A percentile compares a stretch with the other conserved stretches of the same genome.
Conservation (phyloP, 2,113 vertebrate genomes). For the Rattus rattus region DNA sequence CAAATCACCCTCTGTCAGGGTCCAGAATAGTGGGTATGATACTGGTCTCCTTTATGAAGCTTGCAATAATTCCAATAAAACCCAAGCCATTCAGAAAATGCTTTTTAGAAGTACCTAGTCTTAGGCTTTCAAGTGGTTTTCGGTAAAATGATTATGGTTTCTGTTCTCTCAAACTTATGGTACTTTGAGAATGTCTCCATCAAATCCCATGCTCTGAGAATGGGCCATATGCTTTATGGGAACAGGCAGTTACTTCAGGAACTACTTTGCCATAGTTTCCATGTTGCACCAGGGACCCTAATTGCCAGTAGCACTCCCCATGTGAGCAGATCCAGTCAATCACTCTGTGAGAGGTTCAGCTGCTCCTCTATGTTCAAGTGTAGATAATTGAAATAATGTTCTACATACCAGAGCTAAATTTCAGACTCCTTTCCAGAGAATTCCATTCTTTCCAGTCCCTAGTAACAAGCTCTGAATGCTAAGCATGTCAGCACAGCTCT, state of each 20-base stretch:
- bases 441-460: not conserved
- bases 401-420: not conserved
- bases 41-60: not conserved
- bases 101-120: slow-evolving; percentile 46
- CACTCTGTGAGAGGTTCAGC: not conserved
- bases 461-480: not conserved
- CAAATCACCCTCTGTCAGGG: not conserved
- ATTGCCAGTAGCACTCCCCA: not conserved
- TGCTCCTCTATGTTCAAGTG: not conserved
- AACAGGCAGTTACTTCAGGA: slow-evolving; percentile 63
- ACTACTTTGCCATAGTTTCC: slow-evolving; percentile 40
- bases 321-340: not conserved
- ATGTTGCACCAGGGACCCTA: slow-evolving; percentile 35
- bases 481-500: not conserved
- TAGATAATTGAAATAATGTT: not conserved
- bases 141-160: slow-evolving; percentile 64
- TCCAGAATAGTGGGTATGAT: slow-evolving; percentile 30
- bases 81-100: slow-evolving; percentile 24
- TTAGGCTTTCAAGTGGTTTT: slow-evolving; percentile 62
- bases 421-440: not conserved
- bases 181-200: slow-evolving; percentile 66
- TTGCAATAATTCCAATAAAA: slow-evolving; percentile 46
- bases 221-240: slow-evolving; percentile 67
- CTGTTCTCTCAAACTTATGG: slow-evolving; percentile 10
- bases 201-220: slow-evolving; percentile 41